A percentile compares a stretch with the other conserved stretches of the same genome.
phyloP scores from a whole-genome alignment of 2,888 invertebrate species.

The Actias luna region DNA sequence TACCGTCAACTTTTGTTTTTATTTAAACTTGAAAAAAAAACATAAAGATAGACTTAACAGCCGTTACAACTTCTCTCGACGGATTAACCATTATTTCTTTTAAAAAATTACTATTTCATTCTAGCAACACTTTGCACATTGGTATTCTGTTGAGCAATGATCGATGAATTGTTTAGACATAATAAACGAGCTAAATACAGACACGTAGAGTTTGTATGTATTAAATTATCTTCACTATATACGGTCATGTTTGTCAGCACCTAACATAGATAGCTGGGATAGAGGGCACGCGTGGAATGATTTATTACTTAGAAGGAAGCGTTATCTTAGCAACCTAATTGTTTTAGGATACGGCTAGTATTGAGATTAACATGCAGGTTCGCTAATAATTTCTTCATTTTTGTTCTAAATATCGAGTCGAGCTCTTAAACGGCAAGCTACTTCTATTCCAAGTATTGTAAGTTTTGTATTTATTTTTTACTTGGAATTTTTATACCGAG shows the following conservation, averaged over 20 bases:
- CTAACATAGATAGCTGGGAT: slow-evolving; percentile 36
- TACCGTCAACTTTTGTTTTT: too few species aligned
- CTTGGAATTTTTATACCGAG: too few species aligned
- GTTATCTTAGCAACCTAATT: slow-evolving; percentile 52
- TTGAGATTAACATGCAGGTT: not conserved
- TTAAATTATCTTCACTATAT: slow-evolving; percentile 24
- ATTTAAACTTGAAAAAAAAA: too few species aligned
- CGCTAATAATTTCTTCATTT: not conserved
- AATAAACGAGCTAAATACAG: slow-evolving; percentile 26
- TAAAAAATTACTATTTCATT: not conserved
- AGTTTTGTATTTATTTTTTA: not conserved
- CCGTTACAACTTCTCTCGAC: too few species aligned
- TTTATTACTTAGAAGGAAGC: slow-evolving; percentile 48
- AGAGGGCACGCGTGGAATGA: slow-evolving; percentile 37
- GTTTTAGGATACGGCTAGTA: slow-evolving; percentile 24
- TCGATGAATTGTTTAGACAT: slow-evolving; percentile 19
- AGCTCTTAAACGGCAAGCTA: not conserved
- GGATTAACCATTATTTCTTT: not conserved
- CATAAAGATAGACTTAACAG: too few species aligned
- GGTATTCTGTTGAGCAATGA: slow-evolving; percentile 13
- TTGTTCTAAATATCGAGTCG: not conserved
- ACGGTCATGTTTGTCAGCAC: slow-evolving; percentile 33
- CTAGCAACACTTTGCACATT: slow-evolving; percentile 7
- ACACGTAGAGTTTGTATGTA: slow-evolving; percentile 26
- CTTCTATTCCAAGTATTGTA: not conserved